Evolutionary conservation across 1,140 invertebrate species (phyloP).

Genomic region (Oppia nitens): DNA sequence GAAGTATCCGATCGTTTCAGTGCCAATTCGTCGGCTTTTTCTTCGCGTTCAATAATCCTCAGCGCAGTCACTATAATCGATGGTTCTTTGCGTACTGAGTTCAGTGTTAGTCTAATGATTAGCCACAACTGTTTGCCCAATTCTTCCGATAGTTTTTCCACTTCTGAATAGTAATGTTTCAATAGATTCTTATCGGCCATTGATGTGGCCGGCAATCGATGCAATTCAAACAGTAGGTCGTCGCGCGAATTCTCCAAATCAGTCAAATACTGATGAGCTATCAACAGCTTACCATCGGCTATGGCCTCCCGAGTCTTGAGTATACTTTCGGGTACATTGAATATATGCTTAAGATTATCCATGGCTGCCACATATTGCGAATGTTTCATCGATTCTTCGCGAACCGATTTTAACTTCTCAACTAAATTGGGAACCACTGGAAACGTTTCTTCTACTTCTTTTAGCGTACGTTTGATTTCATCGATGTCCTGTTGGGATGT

Average conservation of each 20-base stretch:
- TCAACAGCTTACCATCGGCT: conserved; percentile 78
- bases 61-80: conserved; percentile 80
- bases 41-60: conserved; percentile 89
- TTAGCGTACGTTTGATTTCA: conserved; percentile 44
- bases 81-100: conserved; percentile 84
- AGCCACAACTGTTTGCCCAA: conserved; percentile 72
- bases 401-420: conserved; percentile 58
- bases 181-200: conserved; percentile 61
- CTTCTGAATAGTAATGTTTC: conserved; percentile 89
- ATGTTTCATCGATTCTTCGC: conserved; percentile 81
- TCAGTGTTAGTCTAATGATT: conserved; percentile 71
- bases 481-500: conserved; percentile 61
- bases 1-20: conserved; percentile 54
- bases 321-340: conserved; percentile 90
- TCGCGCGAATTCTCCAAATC: conserved; percentile 92
- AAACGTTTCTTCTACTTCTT: conserved; percentile 44
- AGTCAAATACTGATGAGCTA: conserved; percentile 75
- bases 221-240: conserved; percentile 82
- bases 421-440: conserved; percentile 48
- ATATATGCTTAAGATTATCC: conserved; percentile 95
- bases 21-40: conserved; percentile 68
- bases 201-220: conserved; percentile 78
- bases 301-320: conserved; percentile 85
- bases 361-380: conserved; percentile 84
- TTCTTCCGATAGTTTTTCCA: conserved; percentile 71